Base-by-base conservation (phyloP, 2,888 invertebrate species). In the Laspeyria flexula region DNA sequence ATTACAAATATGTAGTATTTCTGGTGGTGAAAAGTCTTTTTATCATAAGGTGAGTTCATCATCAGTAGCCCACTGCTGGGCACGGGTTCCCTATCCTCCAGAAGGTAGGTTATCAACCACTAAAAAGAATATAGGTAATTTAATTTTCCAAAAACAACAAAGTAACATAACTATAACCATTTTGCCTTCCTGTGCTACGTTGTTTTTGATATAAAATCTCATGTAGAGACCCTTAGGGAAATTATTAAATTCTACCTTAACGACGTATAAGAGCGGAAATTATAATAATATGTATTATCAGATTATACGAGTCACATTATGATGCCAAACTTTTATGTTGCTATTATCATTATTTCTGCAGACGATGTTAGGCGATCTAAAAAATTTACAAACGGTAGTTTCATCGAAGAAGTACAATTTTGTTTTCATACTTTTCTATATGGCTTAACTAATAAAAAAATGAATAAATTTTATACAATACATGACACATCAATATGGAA, bases 271-370 rank as follows among this genome's bases (percentile, higher is more conserved):
- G 65, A 64, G 63, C 62, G 70, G 67, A 79, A 82, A 81, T 83
- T 83, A 81, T 78, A 82, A 81, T 83, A 83, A 81, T 78, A 78
- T 55, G 68, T 71, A 81, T 84, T 83, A 84, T 81, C 83, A 69
- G 73, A 83, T 84, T 83, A 82, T 68, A 62, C 48, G 51, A 67
- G 67, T 66, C 64, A 73, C 71, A 69, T 68, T 66, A 71, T 50
- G 48, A 51, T 49, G 40, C 44, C 38, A 52, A 64, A 64, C 47
- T 60, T 63, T 65, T 61, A 65, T 65, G 53, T 54, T 39, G 55
- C 55, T 60, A 71, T 75, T 58, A 65, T 54, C 44, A 55, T 73
- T 71, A 76, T 63, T 57, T 57, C 13, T 41, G 43, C 37, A 43
- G 11, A 39, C 21, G 5, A 38, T 39, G 39, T 57, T 58, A 52